phyloP scores from a whole-genome alignment of 2,113 vertebrate species.

The Lepus europaeus region DNA sequence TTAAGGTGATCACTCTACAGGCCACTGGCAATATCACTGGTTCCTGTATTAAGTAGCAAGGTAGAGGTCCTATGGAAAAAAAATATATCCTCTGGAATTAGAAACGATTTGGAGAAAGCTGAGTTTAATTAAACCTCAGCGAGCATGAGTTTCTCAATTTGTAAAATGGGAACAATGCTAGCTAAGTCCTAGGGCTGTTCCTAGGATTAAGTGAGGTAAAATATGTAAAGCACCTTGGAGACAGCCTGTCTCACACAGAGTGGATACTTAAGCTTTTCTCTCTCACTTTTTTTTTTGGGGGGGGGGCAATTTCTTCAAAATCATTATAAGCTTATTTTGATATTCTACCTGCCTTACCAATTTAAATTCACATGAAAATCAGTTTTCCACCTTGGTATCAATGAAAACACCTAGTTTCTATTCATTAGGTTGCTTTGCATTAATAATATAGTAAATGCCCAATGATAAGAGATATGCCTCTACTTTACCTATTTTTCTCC shows the following conservation, averaged over 20 bases:
- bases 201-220: not conserved
- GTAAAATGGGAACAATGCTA: not conserved
- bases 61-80: not conserved
- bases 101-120: not conserved
- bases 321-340: constrained; percentile 35
- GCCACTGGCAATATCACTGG: not conserved
- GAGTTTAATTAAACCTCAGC: constrained; percentile 7
- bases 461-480: not conserved
- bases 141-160: not conserved
- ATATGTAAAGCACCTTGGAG: not conserved
- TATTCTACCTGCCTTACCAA: not conserved
- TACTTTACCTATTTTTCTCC: not conserved
- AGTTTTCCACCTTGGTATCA: not conserved
- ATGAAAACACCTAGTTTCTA: not conserved
- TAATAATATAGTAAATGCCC: not conserved
- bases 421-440: not conserved
- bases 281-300: not conserved
- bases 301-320: constrained; percentile 21
- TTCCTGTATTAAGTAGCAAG: not conserved
- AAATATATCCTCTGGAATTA: not conserved
- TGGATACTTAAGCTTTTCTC: not conserved
- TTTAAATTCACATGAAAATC: constrained; percentile 39
- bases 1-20: not conserved
- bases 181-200: not conserved
- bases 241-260: not conserved